These are phyloP conservation scores for Tringa solitaria DNA, from an alignment of 2,113 vertebrate genomes.

Conservation along the genomic window DNA sequence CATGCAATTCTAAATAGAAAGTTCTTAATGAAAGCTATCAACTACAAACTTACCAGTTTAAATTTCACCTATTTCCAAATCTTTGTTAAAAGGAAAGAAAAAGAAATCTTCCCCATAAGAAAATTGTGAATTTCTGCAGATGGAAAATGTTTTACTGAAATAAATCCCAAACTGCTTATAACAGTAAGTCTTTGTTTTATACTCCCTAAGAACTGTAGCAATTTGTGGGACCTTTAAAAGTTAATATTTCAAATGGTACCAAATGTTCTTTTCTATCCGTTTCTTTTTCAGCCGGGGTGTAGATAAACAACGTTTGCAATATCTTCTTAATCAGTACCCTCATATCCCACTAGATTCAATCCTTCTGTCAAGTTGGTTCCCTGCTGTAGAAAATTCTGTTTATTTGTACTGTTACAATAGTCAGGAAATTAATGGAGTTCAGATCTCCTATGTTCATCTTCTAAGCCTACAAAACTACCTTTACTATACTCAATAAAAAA, in stretches of 20 bases:
- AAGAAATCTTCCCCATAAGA: not conserved
- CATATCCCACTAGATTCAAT: not conserved
- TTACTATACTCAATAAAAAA: not conserved
- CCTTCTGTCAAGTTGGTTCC: not conserved
- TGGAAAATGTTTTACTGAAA: not conserved
- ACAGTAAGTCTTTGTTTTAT: not conserved
- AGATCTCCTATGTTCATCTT: not conserved
- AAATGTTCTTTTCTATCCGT: not conserved
- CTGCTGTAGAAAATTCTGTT: not conserved
- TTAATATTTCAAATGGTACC: not conserved
- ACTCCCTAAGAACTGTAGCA: not conserved
- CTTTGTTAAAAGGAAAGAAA: not conserved
- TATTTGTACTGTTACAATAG: not conserved
- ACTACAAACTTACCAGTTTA: not conserved
- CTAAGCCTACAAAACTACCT: not conserved
- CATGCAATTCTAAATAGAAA: not conserved
- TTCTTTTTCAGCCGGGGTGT: not conserved
- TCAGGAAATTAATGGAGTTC: constrained; percentile 39
- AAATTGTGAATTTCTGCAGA: not conserved
- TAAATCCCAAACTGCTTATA: not conserved
- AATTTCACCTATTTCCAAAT: not conserved
- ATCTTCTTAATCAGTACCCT: not conserved
- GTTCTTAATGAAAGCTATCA: not conserved
- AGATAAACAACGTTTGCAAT: not conserved
- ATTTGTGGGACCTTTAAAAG: not conserved